Evolutionary conservation across 2,888 invertebrate genomes (phyloP).

Genomic region (Tetragonisca angustula): DNA sequence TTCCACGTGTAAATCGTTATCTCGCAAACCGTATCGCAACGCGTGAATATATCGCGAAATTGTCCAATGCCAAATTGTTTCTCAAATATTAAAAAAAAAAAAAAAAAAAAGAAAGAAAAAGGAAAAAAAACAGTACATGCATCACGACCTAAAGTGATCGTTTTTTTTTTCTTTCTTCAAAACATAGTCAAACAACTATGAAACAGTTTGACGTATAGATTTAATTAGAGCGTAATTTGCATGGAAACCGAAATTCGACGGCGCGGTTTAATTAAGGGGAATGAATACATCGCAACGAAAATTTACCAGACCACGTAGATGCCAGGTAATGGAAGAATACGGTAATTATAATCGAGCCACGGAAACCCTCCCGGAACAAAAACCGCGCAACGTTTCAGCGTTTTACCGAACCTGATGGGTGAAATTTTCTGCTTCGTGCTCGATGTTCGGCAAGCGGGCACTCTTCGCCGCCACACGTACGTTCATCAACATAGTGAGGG

Average conservation of each 20-base stretch:
- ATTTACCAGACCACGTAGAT: constrained; percentile 1
- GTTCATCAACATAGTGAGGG: constrained; percentile 37
- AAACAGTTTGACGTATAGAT: not conserved
- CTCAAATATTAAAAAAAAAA: not conserved
- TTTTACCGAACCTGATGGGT: not conserved
- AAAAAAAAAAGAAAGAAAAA: not conserved
- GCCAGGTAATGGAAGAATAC: constrained; percentile 17
- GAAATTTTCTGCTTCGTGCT: not conserved
- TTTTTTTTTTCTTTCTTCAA: not conserved
- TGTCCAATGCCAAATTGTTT: not conserved
- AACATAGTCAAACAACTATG: not conserved
- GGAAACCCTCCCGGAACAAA: constrained; percentile 1
- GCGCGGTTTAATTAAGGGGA: constrained; percentile 34
- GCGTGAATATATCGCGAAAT: not conserved
- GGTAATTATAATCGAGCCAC: constrained; percentile 30
- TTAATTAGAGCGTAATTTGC: constrained; percentile 27
- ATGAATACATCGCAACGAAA: constrained; percentile 24
- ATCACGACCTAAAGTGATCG: not conserved
- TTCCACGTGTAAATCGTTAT: constrained; percentile 27
- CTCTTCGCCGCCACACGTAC: constrained; percentile 60
- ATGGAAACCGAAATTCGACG: constrained; percentile 18
- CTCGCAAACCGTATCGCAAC: not conserved
- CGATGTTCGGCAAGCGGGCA: constrained; percentile 49
- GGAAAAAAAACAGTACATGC: too few relatives aligned
- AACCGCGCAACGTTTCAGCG: not conserved